A percentile compares a stretch with the other conserved stretches of the same genome.
These are phyloP conservation scores for Morone saxatilis DNA, from an alignment of 2,113 vertebrate species.

Conservation along the genomic window DNA sequence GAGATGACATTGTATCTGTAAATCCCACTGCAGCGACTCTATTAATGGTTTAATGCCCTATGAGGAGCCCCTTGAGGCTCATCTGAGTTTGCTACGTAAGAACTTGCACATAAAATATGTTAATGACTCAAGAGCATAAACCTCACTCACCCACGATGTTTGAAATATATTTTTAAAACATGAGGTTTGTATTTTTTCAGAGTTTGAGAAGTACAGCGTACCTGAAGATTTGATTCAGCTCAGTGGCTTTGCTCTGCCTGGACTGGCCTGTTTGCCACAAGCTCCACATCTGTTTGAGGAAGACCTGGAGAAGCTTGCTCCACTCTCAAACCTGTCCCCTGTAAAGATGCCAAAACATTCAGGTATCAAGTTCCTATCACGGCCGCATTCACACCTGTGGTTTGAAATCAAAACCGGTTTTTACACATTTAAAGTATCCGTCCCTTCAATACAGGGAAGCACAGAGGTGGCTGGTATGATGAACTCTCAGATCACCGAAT, in stretches of 20 bases:
- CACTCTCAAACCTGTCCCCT: slow-evolving; percentile 51
- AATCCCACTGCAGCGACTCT: background rate
- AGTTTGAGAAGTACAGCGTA: slow-evolving; percentile 66
- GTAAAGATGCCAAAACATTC: slow-evolving; percentile 31
- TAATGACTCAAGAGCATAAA: background rate
- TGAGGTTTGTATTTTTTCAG: slow-evolving; percentile 22
- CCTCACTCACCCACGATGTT: background rate
- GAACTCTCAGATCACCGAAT: background rate
- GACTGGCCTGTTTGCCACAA: slow-evolving; percentile 56
- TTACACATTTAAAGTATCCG: background rate
- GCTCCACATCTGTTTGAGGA: slow-evolving; percentile 25
- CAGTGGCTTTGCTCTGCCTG: slow-evolving; percentile 61
- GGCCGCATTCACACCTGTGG: background rate
- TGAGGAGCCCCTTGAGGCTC: background rate
- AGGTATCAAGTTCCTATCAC: slow-evolving; percentile 22
- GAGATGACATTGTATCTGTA: background rate
- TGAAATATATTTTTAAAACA: background rate
- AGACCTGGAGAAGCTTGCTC: slow-evolving; percentile 23
- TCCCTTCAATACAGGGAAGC: background rate
- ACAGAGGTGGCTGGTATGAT: background rate
- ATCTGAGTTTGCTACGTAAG: background rate
- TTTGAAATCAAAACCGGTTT: background rate
- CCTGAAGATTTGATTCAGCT: slow-evolving; percentile 75
- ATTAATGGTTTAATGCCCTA: background rate
- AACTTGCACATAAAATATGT: background rate